Percentiles rank a stretch among this genome's conserved stretches.
phyloP scores from a whole-genome alignment of 1,140 invertebrate species.

The Rhizoglyphus robini region DNA sequence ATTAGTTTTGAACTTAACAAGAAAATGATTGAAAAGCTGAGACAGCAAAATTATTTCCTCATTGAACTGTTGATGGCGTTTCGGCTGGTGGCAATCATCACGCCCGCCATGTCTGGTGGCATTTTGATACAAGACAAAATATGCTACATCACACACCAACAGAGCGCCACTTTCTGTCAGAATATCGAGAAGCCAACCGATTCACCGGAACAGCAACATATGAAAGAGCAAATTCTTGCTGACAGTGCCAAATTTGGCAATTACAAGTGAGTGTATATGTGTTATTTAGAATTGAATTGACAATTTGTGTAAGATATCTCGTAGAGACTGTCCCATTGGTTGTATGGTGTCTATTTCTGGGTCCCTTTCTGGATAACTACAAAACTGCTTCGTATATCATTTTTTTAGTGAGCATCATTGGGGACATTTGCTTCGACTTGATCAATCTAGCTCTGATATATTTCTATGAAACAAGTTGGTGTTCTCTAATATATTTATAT shows the following conservation, averaged over 20 bases:
- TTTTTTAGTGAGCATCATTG: neutral
- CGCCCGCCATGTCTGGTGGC: neutral
- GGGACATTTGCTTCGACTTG: neutral
- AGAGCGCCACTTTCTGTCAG: neutral
- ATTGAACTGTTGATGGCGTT: neutral
- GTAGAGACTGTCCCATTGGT: neutral
- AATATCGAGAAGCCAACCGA: neutral
- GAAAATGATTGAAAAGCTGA: neutral
- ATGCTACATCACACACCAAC: neutral
- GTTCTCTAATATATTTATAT: neutral
- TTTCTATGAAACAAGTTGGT: neutral
- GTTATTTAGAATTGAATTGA: too few relatives aligned
- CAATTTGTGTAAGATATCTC: neutral
- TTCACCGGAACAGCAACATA: neutral
- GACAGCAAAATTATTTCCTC: neutral
- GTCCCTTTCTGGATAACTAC: neutral
- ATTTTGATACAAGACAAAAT: neutral
- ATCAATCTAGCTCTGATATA: neutral
- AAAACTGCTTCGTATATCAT: neutral
- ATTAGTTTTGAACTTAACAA: too few relatives aligned
- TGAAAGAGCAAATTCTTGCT: neutral
- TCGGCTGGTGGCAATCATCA: neutral
- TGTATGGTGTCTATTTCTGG: neutral
- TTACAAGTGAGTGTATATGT: neutral
- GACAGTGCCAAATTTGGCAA: neutral